These are phyloP conservation scores for Argyrosomus japonicus DNA, from an alignment of 2,113 vertebrate genomes.

Conservation along the genomic window DNA sequence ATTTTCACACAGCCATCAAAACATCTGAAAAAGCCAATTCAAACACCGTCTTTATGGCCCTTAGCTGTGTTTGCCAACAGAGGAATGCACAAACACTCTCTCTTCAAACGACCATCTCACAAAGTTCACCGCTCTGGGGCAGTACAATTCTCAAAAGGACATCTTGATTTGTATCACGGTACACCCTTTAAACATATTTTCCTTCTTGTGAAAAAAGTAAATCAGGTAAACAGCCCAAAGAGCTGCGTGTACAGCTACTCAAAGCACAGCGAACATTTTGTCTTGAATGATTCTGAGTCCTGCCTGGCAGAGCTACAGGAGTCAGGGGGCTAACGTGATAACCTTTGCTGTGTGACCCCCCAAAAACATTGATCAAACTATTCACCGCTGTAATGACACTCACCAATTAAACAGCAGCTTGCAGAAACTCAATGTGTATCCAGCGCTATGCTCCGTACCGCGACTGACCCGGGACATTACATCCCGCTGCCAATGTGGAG, in stretches of 20 bases:
- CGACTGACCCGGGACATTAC: conserved; percentile 12
- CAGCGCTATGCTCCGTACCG: neutral
- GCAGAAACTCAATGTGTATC: conserved; percentile 43
- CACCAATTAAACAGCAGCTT: conserved; percentile 52
- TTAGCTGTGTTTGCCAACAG: conserved; percentile 72
- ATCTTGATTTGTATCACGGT: conserved; percentile 70
- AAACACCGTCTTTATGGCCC: conserved; percentile 74
- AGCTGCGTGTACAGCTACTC: conserved; percentile 17
- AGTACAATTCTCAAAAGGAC: conserved; percentile 63
- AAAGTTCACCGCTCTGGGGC: conserved; percentile 60
- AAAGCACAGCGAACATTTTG: conserved; percentile 33
- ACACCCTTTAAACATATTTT: conserved; percentile 35
- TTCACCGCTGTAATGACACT: conserved; percentile 42
- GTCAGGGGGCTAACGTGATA: conserved; percentile 2
- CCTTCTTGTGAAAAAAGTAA: conserved; percentile 30
- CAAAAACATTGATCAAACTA: conserved; percentile 4
- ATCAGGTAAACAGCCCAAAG: conserved; percentile 25
- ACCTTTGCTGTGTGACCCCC: conserved; percentile 28
- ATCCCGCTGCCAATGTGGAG: conserved; percentile 47
- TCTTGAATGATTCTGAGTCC: conserved; percentile 39
- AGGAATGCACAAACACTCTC: conserved; percentile 82
- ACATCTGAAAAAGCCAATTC: conserved; percentile 73
- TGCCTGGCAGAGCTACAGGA: conserved; percentile 27
- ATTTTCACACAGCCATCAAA: conserved; percentile 72
- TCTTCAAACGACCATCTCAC: conserved; percentile 64